phyloP scores from a whole-genome alignment of 1,140 invertebrate genomes.

The Grapholita molesta region DNA sequence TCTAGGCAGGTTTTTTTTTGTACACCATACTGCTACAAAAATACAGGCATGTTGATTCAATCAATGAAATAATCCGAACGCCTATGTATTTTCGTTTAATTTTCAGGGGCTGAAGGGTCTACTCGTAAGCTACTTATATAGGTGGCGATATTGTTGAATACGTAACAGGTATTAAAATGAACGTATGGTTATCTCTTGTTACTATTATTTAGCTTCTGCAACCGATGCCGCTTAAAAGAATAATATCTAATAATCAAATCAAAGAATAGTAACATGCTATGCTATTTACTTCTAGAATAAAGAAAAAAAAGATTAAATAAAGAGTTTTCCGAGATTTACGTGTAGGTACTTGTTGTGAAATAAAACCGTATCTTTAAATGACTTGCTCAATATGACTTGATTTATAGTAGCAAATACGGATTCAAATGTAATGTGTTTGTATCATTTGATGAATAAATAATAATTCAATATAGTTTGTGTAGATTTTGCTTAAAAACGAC shows the following conservation, averaged over 20 bases:
- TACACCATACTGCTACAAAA: background rate
- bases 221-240: background rate
- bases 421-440: too few species aligned
- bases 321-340: too few species aligned
- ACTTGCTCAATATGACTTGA: too few species aligned
- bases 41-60: background rate
- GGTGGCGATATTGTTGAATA: background rate
- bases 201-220: too few species aligned
- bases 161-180: background rate
- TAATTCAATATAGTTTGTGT: too few species aligned
- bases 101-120: background rate
- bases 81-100: background rate
- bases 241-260: background rate
- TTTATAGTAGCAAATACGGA: too few species aligned
- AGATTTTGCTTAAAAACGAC: too few species aligned
- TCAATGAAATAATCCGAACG: background rate
- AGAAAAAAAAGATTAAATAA: too few species aligned
- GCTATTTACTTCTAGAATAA: background rate
- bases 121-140: background rate
- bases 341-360: too few species aligned
- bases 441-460: too few species aligned
- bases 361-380: too few species aligned
- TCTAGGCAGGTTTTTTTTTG: background rate
- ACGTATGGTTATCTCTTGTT: background rate
- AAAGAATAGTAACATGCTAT: background rate